A percentile compares a stretch with the other conserved stretches of the same genome.
Evolutionary conservation across 2,113 vertebrate species (phyloP).

Genomic region (Clupea harengus): DNA sequence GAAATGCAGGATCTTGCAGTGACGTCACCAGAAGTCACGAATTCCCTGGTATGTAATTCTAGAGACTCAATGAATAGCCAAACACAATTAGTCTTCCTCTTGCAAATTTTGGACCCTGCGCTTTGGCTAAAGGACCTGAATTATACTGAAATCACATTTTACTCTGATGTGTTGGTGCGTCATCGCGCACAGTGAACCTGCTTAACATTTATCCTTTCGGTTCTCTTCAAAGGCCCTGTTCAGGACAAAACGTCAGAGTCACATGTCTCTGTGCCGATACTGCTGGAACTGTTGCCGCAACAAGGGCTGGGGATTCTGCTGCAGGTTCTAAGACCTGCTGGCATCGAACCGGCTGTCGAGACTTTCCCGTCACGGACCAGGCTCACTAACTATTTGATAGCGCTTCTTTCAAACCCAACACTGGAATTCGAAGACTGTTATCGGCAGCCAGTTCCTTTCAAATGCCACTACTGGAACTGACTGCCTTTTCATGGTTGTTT

Average conservation of each 20-base stretch:
- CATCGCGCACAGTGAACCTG: neutral
- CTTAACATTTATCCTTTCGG: slow-evolving; percentile 15
- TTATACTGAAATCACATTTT: neutral
- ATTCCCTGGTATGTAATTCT: slow-evolving; percentile 62
- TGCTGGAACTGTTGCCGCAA: slow-evolving; percentile 77
- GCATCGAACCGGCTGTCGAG: slow-evolving; percentile 23
- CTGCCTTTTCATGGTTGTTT: neutral
- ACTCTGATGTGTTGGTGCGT: neutral
- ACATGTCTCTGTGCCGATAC: slow-evolving; percentile 72
- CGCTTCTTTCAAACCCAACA: neutral
- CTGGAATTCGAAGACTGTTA: neutral
- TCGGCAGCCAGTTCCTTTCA: neutral
- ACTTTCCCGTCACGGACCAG: neutral
- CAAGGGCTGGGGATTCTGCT: slow-evolving; percentile 73
- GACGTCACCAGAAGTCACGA: slow-evolving; percentile 36
- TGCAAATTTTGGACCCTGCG: slow-evolving; percentile 57
- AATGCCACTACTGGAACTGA: neutral
- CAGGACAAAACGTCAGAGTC: slow-evolving; percentile 66
- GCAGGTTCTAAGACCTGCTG: slow-evolving; percentile 62
- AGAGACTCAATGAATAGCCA: slow-evolving; percentile 48
- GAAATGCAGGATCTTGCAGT: slow-evolving; percentile 44
- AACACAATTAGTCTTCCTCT: slow-evolving; percentile 55
- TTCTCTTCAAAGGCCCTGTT: slow-evolving; percentile 49
- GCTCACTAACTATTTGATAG: neutral
- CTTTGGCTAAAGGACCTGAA: slow-evolving; percentile 40